Evolutionary conservation across 2,797 vertebrate species (phyloP).

Genomic region (Urocyon cinereoargenteus): DNA sequence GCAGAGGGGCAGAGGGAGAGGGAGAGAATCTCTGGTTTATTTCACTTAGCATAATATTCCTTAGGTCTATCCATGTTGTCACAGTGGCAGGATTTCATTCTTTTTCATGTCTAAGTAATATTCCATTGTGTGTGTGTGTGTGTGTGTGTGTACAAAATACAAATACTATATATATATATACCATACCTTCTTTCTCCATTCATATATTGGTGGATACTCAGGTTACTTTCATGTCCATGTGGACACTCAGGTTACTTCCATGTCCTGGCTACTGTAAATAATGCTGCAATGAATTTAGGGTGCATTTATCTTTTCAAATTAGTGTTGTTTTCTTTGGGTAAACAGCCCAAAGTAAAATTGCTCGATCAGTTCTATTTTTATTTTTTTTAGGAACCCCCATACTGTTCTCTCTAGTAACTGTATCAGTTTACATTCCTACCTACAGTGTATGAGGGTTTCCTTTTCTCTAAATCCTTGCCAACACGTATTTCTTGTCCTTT

Average conservation of each 20-base stretch:
- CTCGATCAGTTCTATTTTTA: background rate
- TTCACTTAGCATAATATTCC: background rate
- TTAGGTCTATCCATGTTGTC: background rate
- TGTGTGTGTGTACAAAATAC: background rate
- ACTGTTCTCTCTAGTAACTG: background rate
- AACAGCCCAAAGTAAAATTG: background rate
- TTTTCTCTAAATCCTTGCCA: background rate
- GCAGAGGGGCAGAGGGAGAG: rapidly evolving
- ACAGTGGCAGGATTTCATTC: background rate
- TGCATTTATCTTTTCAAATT: background rate
- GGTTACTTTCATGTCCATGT: background rate
- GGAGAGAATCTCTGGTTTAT: background rate
- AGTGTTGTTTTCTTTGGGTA: background rate
- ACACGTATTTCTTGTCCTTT: background rate
- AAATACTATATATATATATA: background rate
- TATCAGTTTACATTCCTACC: background rate
- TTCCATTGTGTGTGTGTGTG: background rate
- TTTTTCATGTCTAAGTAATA: background rate
- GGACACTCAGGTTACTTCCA: background rate
- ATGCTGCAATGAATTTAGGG: background rate
- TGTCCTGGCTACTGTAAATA: background rate
- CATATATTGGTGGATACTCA: background rate
- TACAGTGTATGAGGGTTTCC: background rate
- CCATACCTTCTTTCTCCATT: background rate
- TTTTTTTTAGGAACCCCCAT: background rate